Percentiles rank a stretch among this genome's conserved stretches.
These are phyloP conservation scores for Ctenodactylus gundi DNA, from an alignment of 2,113 vertebrate species.

Conservation along the genomic window DNA sequence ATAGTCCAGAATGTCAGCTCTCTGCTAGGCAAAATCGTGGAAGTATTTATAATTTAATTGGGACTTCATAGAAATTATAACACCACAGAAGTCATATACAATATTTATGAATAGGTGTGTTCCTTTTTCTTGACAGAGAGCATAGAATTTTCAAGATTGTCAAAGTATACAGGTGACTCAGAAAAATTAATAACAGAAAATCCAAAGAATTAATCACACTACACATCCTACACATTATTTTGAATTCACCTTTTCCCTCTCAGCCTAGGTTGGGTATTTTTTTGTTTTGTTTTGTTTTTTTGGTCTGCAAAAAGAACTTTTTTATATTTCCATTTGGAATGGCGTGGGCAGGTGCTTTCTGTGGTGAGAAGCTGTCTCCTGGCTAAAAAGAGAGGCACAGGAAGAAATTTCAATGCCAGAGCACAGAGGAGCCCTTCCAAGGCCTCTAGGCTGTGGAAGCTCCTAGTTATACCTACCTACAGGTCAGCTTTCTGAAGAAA, in stretches of 20 bases:
- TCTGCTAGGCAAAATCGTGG: neutral
- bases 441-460: too few species aligned
- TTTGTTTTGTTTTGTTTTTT: too few species aligned
- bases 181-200: constrained; percentile 17
- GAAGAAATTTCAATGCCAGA: neutral
- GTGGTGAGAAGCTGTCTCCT: neutral
- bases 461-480: neutral
- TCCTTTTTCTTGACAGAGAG: neutral
- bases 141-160: neutral
- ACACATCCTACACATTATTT: neutral
- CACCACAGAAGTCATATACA: neutral
- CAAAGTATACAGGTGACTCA: neutral
- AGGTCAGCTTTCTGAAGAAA: constrained; percentile 48
- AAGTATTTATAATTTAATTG: neutral
- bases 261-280: neutral
- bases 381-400: neutral
- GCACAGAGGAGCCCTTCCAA: neutral
- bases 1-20: neutral
- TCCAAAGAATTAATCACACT: neutral
- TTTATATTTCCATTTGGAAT: neutral
- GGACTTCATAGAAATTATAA: constrained; percentile 10
- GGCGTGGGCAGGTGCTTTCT: neutral
- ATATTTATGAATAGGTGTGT: neutral
- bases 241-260: neutral
- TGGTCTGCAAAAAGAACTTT: neutral